These are phyloP conservation scores for Agrotis segetum DNA, from an alignment of 2,888 invertebrate species.

Conservation along the genomic window DNA sequence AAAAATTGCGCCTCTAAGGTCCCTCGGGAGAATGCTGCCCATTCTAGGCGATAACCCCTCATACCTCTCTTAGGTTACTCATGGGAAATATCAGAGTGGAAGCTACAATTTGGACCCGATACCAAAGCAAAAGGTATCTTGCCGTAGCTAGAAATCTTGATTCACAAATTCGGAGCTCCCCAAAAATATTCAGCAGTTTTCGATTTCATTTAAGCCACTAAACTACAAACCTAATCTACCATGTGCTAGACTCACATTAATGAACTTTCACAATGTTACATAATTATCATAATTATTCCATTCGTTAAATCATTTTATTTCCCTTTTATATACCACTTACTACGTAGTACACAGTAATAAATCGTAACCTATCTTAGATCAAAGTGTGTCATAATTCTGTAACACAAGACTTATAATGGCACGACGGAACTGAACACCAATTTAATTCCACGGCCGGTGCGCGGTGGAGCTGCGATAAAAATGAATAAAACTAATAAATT, in stretches of 20 bases:
- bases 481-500: conserved; percentile 60
- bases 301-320: conserved; percentile 31
- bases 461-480: conserved; percentile 43
- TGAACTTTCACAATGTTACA: conserved; percentile 35
- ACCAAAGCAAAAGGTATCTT: conserved; percentile 2
- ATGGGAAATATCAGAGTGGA: conserved; percentile 54
- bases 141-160: neutral
- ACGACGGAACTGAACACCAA: conserved; percentile 50
- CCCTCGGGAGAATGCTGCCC: conserved; percentile 21
- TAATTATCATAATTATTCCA: conserved; percentile 35
- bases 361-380: conserved; percentile 50
- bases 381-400: conserved; percentile 56
- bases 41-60: conserved; percentile 35
- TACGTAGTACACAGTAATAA: conserved; percentile 32
- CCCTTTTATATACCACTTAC: conserved; percentile 20
- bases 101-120: conserved; percentile 34
- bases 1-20: conserved; percentile 16
- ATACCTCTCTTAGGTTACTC: conserved; percentile 42
- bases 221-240: neutral
- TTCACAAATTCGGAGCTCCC: no score
- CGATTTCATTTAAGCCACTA: neutral
- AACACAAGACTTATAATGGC: conserved; percentile 47
- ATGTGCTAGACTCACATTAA: conserved; percentile 33
- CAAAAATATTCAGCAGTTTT: conserved; percentile 5
- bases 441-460: conserved; percentile 56